These are phyloP conservation scores for Amphipyra tragopoginis DNA, from an alignment of 2,888 invertebrate species.

Conservation along the genomic window DNA sequence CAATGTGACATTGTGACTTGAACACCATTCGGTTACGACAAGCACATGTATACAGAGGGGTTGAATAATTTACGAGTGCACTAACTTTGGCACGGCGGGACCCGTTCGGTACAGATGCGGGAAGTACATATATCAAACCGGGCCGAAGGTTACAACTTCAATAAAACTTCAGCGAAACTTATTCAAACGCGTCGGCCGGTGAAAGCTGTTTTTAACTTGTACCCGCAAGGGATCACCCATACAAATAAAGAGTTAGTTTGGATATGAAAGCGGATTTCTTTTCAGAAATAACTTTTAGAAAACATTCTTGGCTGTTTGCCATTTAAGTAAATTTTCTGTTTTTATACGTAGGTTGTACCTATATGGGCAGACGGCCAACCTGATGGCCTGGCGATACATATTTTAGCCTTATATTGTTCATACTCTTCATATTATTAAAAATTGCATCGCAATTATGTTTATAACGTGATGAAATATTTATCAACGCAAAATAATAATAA, in stretches of 20 bases:
- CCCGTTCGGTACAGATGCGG: conserved; percentile 75
- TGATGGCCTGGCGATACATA: conserved; percentile 51
- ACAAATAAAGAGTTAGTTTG: conserved; percentile 86
- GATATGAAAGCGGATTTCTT: conserved; percentile 78
- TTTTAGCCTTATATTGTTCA: conserved; percentile 24
- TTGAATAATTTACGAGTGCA: conserved; percentile 88
- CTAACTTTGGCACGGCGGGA: conserved; percentile 80
- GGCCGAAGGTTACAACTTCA: conserved; percentile 82
- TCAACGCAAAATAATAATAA: too few relatives aligned
- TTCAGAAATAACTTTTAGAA: conserved; percentile 72
- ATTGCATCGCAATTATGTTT: neutral
- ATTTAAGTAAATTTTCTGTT: conserved; percentile 65
- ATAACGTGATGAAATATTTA: neutral
- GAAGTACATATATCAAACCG: conserved; percentile 84
- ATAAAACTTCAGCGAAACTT: conserved; percentile 77
- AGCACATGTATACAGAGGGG: conserved; percentile 78
- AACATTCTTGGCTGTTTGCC: conserved; percentile 67
- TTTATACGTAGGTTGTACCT: conserved; percentile 54
- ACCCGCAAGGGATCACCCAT: conserved; percentile 80
- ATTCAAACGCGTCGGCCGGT: conserved; percentile 79
- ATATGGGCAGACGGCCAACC: conserved; percentile 65
- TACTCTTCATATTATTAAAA: conserved; percentile 17
- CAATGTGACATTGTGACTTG: conserved; percentile 70
- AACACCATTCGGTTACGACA: conserved; percentile 76
- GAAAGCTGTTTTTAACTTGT: conserved; percentile 88